Evolutionary conservation across 2,888 invertebrate species (phyloP), one percentile per base, ranked within the genome.

Genomic region (Lymantria monacha): DNA sequence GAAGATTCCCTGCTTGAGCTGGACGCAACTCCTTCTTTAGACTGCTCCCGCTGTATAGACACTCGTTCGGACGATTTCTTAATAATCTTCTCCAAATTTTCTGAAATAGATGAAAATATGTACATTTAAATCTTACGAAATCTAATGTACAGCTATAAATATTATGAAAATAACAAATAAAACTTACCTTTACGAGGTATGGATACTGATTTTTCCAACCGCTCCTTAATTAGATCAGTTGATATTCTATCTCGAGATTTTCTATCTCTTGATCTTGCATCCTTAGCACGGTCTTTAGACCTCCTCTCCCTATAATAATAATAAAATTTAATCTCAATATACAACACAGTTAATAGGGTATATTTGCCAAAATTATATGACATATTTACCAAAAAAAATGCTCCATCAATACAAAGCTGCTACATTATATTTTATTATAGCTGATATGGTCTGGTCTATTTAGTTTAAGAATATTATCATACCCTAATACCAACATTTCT

Each of bases 1-100:
- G 90, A 90, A 0, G 92, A 91, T 40, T 92, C 91, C 46, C 92
- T 73, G 60, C 92, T 91, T 11, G 90, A 83, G 65, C 92, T 92
- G n/a, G 92, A 89, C 14, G 80, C 79, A 30, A 88, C 86, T 22
- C 81, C 77, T 60, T 81, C 80, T 70, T 83, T 83, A 7, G 83
- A 83, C 42, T 70, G 69, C 38, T 83, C 84, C 11, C 83, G 75
- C 42, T 81, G 80, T 14, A 77, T 55, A 3, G 83, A 79, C 33
- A 82, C 72, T 10, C 87, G 83, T 59, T 92, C 91, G 1, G 85
- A 61, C 1, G 85, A 79, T 60, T 87, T 83, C 63, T 87, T 88
- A 22, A 70, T 71, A 45, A 83, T 51, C 57, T 85, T 87, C 11
- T 89, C 87, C 15, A 84, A 53, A 51, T 82, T 85, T 72, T 90